Evolutionary conservation across 1,140 invertebrate species (phyloP).

Genomic region (Lasioglossum albipes): DNA sequence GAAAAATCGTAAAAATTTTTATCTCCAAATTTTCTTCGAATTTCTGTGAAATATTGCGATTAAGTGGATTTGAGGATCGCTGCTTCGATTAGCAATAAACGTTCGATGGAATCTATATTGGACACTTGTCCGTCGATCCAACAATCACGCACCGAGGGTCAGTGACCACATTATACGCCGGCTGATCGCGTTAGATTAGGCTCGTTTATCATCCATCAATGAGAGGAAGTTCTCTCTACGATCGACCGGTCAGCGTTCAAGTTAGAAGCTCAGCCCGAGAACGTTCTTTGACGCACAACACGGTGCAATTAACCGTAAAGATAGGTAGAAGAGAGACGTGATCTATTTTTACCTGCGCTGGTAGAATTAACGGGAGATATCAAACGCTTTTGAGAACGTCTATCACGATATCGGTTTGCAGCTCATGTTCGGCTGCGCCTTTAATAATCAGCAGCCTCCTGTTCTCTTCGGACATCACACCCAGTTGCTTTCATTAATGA

Average conservation of each 20-base stretch:
- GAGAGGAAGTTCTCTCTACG: conserved; percentile 54
- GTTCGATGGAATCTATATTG: conserved; percentile 11
- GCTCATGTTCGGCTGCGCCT: conserved; percentile 34
- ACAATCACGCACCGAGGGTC: conserved; percentile 54
- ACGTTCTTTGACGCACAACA: no score
- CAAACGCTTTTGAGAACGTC: not conserved
- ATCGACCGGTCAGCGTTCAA: conserved; percentile 18
- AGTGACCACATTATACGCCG: conserved; percentile 51
- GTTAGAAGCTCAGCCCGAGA: not conserved
- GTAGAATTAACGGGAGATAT: not conserved
- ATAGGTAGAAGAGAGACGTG: not conserved
- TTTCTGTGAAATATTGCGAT: not conserved
- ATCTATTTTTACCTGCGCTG: not conserved
- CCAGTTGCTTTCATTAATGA: conserved; percentile 53
- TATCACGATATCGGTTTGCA: conserved; percentile 37
- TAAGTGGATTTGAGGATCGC: not conserved
- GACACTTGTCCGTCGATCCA: conserved; percentile 17
- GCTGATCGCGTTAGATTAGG: conserved; percentile 57
- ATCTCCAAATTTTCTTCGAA: no score
- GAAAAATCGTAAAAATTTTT: no score
- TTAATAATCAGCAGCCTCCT: conserved; percentile 44
- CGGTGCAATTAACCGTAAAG: no score
- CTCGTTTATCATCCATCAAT: conserved; percentile 65
- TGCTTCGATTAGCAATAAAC: conserved; percentile 25
- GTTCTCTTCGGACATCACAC: conserved; percentile 37